Evolutionary conservation across 2,113 vertebrate genomes (phyloP).

Genomic region (Toxotes chatareus): DNA sequence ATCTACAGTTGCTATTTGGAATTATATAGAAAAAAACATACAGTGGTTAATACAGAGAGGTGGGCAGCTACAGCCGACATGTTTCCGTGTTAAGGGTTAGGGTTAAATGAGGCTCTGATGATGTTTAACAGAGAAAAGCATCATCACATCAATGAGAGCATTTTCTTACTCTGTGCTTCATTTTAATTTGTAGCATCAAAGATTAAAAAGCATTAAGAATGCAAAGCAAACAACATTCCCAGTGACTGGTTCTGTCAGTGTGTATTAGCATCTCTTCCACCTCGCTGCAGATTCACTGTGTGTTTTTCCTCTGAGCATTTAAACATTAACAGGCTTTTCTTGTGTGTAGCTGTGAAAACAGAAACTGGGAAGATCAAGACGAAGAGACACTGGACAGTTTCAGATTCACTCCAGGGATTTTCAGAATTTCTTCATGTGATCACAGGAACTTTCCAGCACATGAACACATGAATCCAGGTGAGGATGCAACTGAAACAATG

Average conservation of each 20-base stretch:
- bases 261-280: not conserved
- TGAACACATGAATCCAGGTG: no score
- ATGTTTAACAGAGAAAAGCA: not conserved
- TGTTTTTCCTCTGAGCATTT: not conserved
- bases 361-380: not conserved
- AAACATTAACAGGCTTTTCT: not conserved
- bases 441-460: not conserved
- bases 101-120: no score
- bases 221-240: no score
- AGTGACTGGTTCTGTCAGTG: no score
- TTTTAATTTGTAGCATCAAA: not conserved
- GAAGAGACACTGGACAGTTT: not conserved
- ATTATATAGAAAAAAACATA: slow-evolving; percentile 4
- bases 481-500: no score
- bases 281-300: not conserved
- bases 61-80: not conserved
- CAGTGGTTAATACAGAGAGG: not conserved
- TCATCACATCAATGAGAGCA: no score
- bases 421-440: not conserved
- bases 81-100: not conserved
- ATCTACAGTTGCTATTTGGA: slow-evolving; percentile 32
- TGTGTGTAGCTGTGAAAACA: not conserved
- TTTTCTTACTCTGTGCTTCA: no score
- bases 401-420: not conserved
- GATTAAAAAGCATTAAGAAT: not conserved